Base-by-base conservation (phyloP, 2,113 vertebrate species). In the Podiceps cristatus region DNA sequence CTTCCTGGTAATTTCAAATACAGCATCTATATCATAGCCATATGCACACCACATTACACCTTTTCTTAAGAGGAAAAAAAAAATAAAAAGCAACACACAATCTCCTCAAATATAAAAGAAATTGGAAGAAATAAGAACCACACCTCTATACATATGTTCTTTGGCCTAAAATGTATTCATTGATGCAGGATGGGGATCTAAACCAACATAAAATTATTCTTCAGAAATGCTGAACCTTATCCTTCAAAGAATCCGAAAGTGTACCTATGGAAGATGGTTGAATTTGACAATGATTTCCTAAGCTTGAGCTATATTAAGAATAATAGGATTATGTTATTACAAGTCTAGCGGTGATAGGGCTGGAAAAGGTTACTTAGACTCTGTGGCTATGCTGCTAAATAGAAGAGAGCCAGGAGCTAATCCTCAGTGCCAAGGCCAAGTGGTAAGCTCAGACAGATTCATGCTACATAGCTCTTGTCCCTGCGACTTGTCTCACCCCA, bases 271-370 rank as follows among this genome's bases (percentile, higher is more conserved):
- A 96, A 92, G 71, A 88, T 29, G 25, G 44, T 35, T 63, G 64
- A 93, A 92, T 96, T 87, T 92, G 62, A 60, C 42, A 55, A 81
- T 42, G 42, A 84, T 74, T 63, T 68, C 47, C 47, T 77, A 55
- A 91, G 67, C 47, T 11, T 84, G 37, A 67, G 80, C 76, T 96
- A 63, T 81, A 95, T 92, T 74, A 86, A 68, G 47, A 93, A 87
- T 88, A 92, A 88, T 88, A 94, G 56, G 66, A 90, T 82, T 95
- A 91, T 67, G 59, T 75, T 85, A 90, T 91, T 94, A 92, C 22
- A 76, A 18, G 37, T 80, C 50, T 55, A 83, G 59, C 72, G 80
- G 50, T 86, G 86, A 88, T 23, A 76, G 72, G 75, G 29, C 88
- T 92, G 59, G 60, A 85, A 77, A 78, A 96, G 60, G 88, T 90